A percentile compares a stretch with the other conserved stretches of the same genome.
Conservation (phyloP, 2,797 vertebrate genomes). For the Mormyrus proboscirostris region DNA sequence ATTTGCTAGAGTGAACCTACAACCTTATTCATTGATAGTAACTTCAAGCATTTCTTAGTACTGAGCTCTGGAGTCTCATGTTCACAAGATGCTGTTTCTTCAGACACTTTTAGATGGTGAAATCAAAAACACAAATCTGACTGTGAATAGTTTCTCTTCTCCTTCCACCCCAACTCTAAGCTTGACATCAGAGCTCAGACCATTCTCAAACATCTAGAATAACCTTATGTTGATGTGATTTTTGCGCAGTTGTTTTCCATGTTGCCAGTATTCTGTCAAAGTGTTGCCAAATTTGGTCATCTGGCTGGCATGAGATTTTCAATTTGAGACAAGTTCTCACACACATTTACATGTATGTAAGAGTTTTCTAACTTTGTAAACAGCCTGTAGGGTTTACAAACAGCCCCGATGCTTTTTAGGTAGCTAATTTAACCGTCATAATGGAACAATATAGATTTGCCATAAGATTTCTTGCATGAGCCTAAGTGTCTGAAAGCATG, state of each 20-base stretch:
- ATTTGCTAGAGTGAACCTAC: not conserved
- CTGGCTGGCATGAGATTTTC: not conserved
- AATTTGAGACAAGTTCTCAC: not conserved
- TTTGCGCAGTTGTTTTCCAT: not conserved
- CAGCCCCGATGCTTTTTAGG: not conserved
- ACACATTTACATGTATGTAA: not conserved
- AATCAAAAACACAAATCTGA: not conserved
- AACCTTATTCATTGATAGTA: not conserved
- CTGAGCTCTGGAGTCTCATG: not conserved
- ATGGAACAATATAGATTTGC: not conserved
- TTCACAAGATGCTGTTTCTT: not conserved
- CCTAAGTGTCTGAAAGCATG: not conserved
- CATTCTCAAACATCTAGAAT: not conserved
- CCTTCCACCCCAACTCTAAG: not conserved
- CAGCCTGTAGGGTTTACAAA: not conserved
- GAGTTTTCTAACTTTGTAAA: not conserved
- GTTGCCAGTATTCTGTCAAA: not conserved
- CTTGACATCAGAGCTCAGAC: not conserved
- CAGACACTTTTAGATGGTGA: not conserved
- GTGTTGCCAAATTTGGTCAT: not conserved
- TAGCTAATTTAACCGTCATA: not conserved
- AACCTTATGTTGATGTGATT: not conserved
- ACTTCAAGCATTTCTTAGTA: not conserved
- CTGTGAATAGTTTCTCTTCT: not conserved
- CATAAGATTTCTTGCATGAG: not conserved